These are phyloP conservation scores for Orthonychiurus folsomi DNA, from an alignment of 2,888 invertebrate species.

Conservation along the genomic window DNA sequence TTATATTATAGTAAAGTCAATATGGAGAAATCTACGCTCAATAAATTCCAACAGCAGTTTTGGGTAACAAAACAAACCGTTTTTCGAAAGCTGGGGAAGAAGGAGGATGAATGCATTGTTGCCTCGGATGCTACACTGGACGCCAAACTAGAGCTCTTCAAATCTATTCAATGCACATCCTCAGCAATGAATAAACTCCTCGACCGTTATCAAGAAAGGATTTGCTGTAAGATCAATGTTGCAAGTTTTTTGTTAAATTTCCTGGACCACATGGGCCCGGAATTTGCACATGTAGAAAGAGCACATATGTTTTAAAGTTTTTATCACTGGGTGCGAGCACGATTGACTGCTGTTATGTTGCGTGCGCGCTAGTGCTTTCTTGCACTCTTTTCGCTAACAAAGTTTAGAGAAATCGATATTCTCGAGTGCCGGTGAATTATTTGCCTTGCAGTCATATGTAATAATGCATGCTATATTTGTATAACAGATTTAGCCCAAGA, in stretches of 20 bases:
- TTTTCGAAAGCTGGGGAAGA: conserved; percentile 82
- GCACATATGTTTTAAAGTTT: too few species aligned
- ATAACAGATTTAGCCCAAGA: conserved; percentile 74
- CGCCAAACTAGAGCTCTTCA: conserved; percentile 86
- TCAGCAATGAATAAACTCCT: conserved; percentile 75
- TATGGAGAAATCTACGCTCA: conserved; percentile 45
- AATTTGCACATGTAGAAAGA: conserved; percentile 2
- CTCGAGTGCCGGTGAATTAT: neutral
- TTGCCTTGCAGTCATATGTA: neutral
- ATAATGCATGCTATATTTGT: neutral
- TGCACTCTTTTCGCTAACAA: too few species aligned
- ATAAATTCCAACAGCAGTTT: conserved; percentile 84
- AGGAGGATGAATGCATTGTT: conserved; percentile 94
- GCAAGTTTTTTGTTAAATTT: conserved; percentile 6
- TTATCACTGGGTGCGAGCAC: too few species aligned
- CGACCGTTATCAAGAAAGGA: conserved; percentile 84
- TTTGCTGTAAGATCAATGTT: conserved; percentile 56
- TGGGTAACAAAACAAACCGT: conserved; percentile 98
- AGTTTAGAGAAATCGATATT: neutral
- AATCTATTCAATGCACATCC: conserved; percentile 85
- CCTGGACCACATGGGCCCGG: neutral
- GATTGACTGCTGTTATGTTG: too few species aligned
- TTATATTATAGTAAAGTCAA: too few species aligned
- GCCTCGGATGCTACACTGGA: conserved; percentile 94
- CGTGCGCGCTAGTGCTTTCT: too few species aligned